Evolutionary conservation across 2,797 vertebrate genomes (phyloP).

Genomic region (Artibeus jamaicensis): DNA sequence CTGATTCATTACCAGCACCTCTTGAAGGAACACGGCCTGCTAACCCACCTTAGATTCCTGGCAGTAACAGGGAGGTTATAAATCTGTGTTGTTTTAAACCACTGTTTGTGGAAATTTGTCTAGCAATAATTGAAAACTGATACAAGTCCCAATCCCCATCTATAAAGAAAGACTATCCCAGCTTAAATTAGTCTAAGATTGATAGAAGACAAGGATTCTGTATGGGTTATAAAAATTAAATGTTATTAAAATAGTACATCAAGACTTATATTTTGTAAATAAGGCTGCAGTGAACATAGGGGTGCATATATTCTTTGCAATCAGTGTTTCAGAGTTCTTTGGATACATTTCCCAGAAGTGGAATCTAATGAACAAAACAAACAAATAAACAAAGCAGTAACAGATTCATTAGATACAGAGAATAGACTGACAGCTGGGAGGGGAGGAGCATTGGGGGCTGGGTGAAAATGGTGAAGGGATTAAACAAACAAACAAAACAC

Average conservation of each 20-base stretch:
- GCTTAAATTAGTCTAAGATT: conserved; percentile 14
- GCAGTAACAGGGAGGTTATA: background rate
- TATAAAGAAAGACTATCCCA: background rate
- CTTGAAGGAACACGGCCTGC: background rate
- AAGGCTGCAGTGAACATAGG: background rate
- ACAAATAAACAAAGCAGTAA: too few species aligned
- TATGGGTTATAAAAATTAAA: conserved; percentile 53
- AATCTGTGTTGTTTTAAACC: background rate
- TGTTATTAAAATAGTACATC: conserved; percentile 44
- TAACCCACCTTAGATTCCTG: background rate
- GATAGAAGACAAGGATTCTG: conserved; percentile 13
- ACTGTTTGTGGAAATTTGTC: background rate
- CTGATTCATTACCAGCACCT: background rate
- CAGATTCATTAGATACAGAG: too few species aligned
- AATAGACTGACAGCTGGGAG: too few species aligned
- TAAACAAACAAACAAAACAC: background rate
- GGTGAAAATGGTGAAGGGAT: too few species aligned
- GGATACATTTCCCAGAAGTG: background rate
- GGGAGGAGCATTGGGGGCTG: too few species aligned
- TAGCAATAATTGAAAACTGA: background rate
- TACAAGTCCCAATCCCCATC: background rate
- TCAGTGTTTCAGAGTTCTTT: background rate
- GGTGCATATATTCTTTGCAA: background rate
- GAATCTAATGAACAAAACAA: background rate
- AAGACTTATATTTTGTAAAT: conserved; percentile 29